Evolutionary conservation across 2,113 vertebrate species (phyloP).

Genomic region (Lycaon pictus): DNA sequence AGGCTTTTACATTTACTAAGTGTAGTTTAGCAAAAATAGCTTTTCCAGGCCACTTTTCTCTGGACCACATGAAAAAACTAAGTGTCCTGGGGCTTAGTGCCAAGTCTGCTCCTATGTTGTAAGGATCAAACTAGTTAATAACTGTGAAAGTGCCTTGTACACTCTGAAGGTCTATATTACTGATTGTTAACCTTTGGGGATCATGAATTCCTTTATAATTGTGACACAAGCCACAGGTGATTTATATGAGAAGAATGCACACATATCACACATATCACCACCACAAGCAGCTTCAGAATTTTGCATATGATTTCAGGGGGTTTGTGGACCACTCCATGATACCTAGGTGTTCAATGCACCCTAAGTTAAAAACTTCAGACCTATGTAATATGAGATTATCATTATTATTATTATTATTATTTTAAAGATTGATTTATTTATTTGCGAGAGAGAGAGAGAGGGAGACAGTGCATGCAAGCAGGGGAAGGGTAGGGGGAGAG

Average conservation of each 20-base stretch:
- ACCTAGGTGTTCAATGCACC: background rate
- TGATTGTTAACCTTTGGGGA: background rate
- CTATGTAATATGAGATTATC: background rate
- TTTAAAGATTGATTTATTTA: background rate
- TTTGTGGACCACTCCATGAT: background rate
- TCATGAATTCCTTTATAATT: background rate
- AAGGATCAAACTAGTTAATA: slow-evolving; percentile 55
- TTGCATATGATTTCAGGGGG: background rate
- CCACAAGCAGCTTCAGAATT: background rate
- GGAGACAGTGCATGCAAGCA: background rate
- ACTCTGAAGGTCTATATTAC: slow-evolving; percentile 6
- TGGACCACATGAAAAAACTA: background rate
- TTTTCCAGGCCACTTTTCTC: background rate
- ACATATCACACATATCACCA: background rate
- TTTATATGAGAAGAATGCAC: background rate
- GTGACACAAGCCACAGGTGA: background rate
- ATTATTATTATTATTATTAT: background rate
- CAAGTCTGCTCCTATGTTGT: background rate
- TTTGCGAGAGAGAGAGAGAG: background rate
- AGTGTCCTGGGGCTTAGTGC: slow-evolving; percentile 37
- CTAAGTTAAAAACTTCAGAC: background rate
- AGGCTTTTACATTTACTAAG: background rate
- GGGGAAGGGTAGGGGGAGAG: background rate
- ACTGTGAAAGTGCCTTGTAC: background rate
- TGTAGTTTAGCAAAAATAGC: background rate